Base-by-base conservation (phyloP, 2,888 invertebrate genomes). In the Microplitis manilae region DNA sequence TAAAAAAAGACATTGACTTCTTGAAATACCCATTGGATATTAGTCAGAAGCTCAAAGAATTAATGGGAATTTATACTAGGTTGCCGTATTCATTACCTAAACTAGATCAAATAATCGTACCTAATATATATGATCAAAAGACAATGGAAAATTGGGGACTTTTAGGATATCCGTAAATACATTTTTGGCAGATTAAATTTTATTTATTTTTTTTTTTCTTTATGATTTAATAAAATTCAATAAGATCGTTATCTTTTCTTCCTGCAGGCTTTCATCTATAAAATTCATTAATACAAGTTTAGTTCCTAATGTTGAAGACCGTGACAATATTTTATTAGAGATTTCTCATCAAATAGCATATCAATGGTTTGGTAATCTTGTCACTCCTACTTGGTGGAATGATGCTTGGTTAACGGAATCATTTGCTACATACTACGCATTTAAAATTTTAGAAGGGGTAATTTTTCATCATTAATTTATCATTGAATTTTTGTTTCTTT, bases 41-140 rank as follows among this genome's bases (percentile, higher is more conserved):
- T 5, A 96, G 96, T 0, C 94, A 95, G 0, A 93, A 93, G 86
- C 93, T 96, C 0, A 92, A 92, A 72, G 95, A 93, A 83, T 30
- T 30, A 2, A 92, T 94, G 79, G 95, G 96, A 85, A 91, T 93
- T 1, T 96, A 94, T 85, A 97, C 96, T 85, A 93, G 94, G 84
- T 94, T 96, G 61, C 91, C 93, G 61, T 97, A 95, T 86, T 96
- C 96, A 0, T 86, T 96, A 79, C 94, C 95, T 0, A 96, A 96
- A 90, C 93, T 95, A 67, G 97, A 97, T 88, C 95, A 97, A 95
- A 94, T 96, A 39, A 96, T 96, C 0, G 90, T 97, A 80, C 96
- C 97, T 50, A 1, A 50, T 30, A 30, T 4, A 30, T 30, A 30
- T 30, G 30, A 13, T 50, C 8, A 13, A 50, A 50, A 50, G 50